Evolutionary conservation across 2,113 vertebrate genomes (phyloP), one percentile per base, ranked within the genome.

Genomic region (Scytalopus superciliaris): DNA sequence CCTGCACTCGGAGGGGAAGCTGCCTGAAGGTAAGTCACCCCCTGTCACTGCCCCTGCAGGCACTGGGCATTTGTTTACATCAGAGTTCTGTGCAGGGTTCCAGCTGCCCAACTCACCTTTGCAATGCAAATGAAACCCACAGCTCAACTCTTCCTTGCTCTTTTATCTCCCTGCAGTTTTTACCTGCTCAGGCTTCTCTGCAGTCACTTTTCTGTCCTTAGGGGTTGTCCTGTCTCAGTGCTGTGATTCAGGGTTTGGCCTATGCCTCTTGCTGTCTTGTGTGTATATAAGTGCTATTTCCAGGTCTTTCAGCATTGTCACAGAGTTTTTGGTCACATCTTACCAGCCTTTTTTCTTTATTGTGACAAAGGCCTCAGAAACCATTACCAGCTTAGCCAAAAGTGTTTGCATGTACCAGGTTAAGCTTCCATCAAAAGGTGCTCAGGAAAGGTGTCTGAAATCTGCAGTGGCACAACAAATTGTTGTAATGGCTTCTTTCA

Each of bases 11-110:
- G 81, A 97, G 79, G 33, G 31, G 76, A 97, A 91, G 84, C 84
- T 98, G 70, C 98, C 98, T 77, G 64, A 95, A 98, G 98, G 98
- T 98, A 98, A 40, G 97, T 75, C 57, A 52, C 33, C 30, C 60
- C 60, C 13, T 78, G 45, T 30, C 45, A 67, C 3, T 49, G 60
- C 28, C 37, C 14, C 63, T 63, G 87, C 30, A 45, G 19, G 25
- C 37, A 28, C 56, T 59, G 55, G 24, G 69, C 70, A 59, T 9
- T 53, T 1, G 1, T 70, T 69, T 18, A 40, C 47, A 27, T 75
- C 47, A 18, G 16, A 64, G n/a, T 25, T 89, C 49, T 81, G 60
- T 56, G 68, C 78, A 21, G 60, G n/a, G 11, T 90, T 94, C 73
- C 59, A 47, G 59, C 80, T 90, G 86, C 64, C 72, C 68, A 68